Conservation (phyloP, 2,888 invertebrate species). For the Drosophila nr. perissopoda region DNA sequence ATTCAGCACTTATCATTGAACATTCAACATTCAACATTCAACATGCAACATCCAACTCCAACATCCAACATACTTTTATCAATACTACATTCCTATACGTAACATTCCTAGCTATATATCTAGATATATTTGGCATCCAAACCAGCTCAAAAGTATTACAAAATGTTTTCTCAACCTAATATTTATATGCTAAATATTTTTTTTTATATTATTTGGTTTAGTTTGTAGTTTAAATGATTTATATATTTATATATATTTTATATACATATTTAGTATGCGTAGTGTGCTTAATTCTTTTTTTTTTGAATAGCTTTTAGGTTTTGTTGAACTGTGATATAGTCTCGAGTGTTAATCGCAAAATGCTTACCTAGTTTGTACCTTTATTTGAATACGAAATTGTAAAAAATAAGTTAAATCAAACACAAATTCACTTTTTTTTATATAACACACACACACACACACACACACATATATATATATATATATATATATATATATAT, state of each 20-base stretch:
- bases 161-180: constrained; percentile 16
- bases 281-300: constrained; percentile 3
- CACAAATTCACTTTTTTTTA: constrained; percentile 25
- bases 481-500: constrained; percentile 1
- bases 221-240: constrained; percentile 39
- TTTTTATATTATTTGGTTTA: constrained; percentile 16
- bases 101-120: constrained; percentile 14
- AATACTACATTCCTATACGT: constrained; percentile 9
- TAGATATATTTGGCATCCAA: constrained; percentile 2
- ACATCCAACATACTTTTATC: background rate
- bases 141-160: constrained; percentile 56
- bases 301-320: constrained; percentile 23
- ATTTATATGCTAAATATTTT: constrained; percentile 1
- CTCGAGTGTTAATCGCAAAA: constrained; percentile 56
- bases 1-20: background rate
- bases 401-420: constrained; percentile 38
- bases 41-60: background rate
- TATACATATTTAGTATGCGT: background rate
- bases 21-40: background rate
- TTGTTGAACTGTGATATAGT: constrained; percentile 68
- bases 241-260: background rate
- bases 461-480: background rate
- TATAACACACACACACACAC: background rate
- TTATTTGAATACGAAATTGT: constrained; percentile 34
- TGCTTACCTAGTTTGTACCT: constrained; percentile 61